Evolutionary conservation across 2,797 vertebrate genomes (phyloP).

Genomic region (Ambastaia sidthimunki): DNA sequence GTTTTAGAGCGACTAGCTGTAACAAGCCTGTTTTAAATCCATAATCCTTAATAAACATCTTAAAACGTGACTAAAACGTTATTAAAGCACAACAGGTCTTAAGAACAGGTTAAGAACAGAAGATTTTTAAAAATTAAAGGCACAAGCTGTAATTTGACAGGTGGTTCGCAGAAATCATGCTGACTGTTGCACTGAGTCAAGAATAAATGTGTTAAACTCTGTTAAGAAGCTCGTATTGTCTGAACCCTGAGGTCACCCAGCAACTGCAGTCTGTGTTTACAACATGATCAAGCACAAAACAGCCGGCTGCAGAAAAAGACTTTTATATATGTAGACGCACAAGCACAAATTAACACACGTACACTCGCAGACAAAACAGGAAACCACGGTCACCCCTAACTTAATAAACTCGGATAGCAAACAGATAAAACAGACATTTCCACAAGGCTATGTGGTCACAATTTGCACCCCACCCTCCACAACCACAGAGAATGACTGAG

Average conservation of each 20-base stretch:
- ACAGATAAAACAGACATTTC: slow-evolving; percentile 16
- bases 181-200: slow-evolving; percentile 47
- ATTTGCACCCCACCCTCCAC: slow-evolving; percentile 5
- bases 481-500: background rate
- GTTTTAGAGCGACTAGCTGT: background rate
- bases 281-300: slow-evolving; percentile 71
- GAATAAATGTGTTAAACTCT: slow-evolving; percentile 67
- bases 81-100: background rate
- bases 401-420: slow-evolving; percentile 29
- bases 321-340: slow-evolving; percentile 42
- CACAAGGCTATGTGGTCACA: background rate
- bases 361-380: slow-evolving; percentile 33
- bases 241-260: slow-evolving; percentile 65
- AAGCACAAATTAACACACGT: slow-evolving; percentile 12
- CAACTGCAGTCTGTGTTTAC: slow-evolving; percentile 72
- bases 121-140: background rate
- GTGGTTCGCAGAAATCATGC: background rate
- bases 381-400: slow-evolving; percentile 8
- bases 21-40: background rate
- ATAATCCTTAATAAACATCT: background rate
- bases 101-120: background rate
- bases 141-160: slow-evolving; percentile 43
- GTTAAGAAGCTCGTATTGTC: slow-evolving; percentile 58
- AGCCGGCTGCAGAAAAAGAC: slow-evolving; percentile 47
- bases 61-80: background rate